Evolutionary conservation across 2,113 vertebrate species (phyloP), one percentile per base, ranked within the genome.

Genomic region (Plecturocebus donacophilus): DNA sequence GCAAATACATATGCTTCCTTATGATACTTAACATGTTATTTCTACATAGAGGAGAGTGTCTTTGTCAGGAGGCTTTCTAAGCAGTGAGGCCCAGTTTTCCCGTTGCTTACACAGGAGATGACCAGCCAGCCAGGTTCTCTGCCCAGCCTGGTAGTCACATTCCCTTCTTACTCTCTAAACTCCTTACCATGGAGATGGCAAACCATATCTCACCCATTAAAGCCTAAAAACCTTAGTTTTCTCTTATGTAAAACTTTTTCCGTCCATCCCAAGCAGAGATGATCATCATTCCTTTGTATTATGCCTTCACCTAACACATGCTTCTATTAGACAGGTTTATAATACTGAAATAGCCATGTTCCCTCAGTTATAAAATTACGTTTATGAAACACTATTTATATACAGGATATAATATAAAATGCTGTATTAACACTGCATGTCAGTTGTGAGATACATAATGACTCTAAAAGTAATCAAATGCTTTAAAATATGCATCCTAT

Each of bases 351-450:
- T 30, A 64, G 42, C 35, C 25, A 45, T 40, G 52, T 23, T 87
- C 40, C 27, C 83, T 86, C 38, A 79, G 11, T 82, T 86, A 58
- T 58, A 87, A 54, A 92, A 68, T 30, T 64, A 23, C 35, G 10
- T n/a, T 82, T 85, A 66, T 17, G 79, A 93, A 86, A 76, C 1
- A 49, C 3, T 52, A 75, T 56, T 80, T 87, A 75, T 40, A 91
- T 80, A 88, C 70, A 54, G n/a, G 2, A 8, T 83, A 49, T 32
- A 94, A 97, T 82, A 80, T 86, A 8, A 96, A 98, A 73, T 91
- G 30, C 14, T 87, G 13, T 71, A 77, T 76, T 81, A 85, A 47
- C 6, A 35, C 6, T 64, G 47, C 19, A 23, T 11, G 42, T 80
- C n/a, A 54, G 49, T 56, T 76, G 4, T 91, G 68, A 80, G 80